Evolutionary conservation across 2,797 vertebrate species (phyloP).

Genomic region (Acestrorhynchus altus): DNA sequence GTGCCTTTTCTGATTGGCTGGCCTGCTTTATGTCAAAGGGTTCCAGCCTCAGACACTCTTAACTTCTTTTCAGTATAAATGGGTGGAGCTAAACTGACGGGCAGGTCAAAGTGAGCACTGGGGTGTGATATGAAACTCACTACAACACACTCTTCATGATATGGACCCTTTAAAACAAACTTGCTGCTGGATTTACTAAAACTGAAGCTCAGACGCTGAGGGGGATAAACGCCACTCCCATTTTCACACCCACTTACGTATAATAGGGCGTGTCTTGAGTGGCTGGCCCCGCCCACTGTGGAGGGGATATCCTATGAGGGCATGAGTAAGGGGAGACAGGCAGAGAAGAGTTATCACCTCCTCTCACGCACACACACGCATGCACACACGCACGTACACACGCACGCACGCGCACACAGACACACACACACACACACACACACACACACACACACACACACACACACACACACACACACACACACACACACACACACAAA

Average conservation of each 20-base stretch:
- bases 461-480: no score
- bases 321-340: constrained; percentile 60
- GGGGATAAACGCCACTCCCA: constrained; percentile 13
- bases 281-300: constrained; percentile 75
- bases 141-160: not conserved
- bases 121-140: no score
- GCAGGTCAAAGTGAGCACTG: no score
- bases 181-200: not conserved
- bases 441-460: no score
- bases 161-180: constrained; percentile 3
- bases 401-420: constrained; percentile 57
- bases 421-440: constrained; percentile 25
- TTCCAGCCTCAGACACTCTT: no score
- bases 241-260: constrained; percentile 75
- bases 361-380: constrained; percentile 41
- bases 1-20: no score
- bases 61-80: no score
- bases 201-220: constrained; percentile 17
- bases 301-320: constrained; percentile 79
- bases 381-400: constrained; percentile 60
- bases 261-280: constrained; percentile 78
- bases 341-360: constrained; percentile 61
- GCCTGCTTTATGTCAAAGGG: no score
- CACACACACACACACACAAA: no score
- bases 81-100: no score